Evolutionary conservation across 2,113 vertebrate species (phyloP).

Genomic region (Alligator mississippiensis): DNA sequence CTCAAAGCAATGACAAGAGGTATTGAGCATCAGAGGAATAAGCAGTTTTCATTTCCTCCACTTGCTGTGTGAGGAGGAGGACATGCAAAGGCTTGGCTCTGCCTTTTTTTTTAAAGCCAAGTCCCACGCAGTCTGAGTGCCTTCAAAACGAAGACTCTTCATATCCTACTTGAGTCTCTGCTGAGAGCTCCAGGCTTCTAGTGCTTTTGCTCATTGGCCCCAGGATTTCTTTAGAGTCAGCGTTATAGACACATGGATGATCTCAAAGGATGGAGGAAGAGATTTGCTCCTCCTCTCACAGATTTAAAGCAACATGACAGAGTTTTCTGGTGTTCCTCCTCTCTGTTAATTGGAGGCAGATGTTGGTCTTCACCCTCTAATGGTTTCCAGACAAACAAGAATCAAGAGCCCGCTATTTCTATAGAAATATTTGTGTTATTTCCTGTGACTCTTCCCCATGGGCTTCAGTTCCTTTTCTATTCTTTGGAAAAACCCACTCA

Average conservation of each 20-base stretch:
- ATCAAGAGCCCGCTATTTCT: constrained; percentile 71
- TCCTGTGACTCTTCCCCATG: constrained; percentile 64
- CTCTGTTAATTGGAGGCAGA: constrained; percentile 78
- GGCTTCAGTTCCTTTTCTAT: constrained; percentile 44
- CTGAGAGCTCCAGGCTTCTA: fast-evolving
- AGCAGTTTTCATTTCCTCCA: background rate
- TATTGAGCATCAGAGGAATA: background rate
- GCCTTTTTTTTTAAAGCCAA: background rate
- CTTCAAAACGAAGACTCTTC: background rate
- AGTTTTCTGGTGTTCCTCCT: constrained; percentile 69
- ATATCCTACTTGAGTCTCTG: background rate
- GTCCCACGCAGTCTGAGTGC: fast-evolving
- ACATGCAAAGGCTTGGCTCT: fast-evolving
- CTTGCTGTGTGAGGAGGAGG: background rate
- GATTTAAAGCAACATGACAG: constrained; percentile 30
- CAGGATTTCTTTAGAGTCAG: fast-evolving
- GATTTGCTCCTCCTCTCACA: background rate
- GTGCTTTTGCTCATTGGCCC: background rate
- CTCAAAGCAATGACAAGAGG: background rate
- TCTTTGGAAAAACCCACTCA: constrained; percentile 9
- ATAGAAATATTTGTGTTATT: constrained; percentile 76
- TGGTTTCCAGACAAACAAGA: constrained; percentile 75
- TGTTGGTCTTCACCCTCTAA: constrained; percentile 75
- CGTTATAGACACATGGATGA: background rate
- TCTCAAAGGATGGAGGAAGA: background rate